Evolutionary conservation across 2,797 vertebrate genomes (phyloP), one percentile per base, ranked within the genome.

Genomic region (Staurois parvus): DNA sequence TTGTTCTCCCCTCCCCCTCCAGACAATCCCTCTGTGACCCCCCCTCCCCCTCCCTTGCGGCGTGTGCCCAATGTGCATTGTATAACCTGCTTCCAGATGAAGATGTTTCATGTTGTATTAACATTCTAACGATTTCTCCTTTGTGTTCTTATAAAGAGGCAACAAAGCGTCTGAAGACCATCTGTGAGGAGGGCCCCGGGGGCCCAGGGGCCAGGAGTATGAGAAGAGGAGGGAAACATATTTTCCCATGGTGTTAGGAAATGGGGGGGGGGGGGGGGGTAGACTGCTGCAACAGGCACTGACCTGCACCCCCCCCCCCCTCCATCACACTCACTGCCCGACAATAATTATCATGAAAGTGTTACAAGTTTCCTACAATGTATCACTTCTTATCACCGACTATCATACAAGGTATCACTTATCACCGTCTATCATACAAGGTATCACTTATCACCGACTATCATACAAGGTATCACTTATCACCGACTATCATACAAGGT

Each of bases 51-150:
- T 40, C 37, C 62, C 76, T 29, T 8, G 28, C 28, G 26, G 29
- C 32, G 68, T 34, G 37, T 48, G 48, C 78, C 78, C 45, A 48
- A 1, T 8, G n/a, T 52, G 29, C 29, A 48, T 21, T n/a, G 75
- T 30, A 29, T 42, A 13, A 37, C 29, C 67, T 32, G 2, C 42
- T 69, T 52, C 32, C 34, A 26, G 24, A 3, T 48, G 24, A 24
- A 56, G 67, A 80, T 69, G 67, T 48, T 56, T 34, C 19, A 37
- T 56, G 40, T 72, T 72, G 48, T 81, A 75, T 73, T n/a, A 48
- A 75, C 73, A 84, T 76, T 76, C 56, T 68, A 84, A 84, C 75
- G 81, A 76, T 84, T 74, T 52, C 81, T 78, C 67, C 19, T 69
- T 84, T 84, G 82, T 84, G 30, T 29, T 76, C 64, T 56, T 70